Evolutionary conservation across 2,888 invertebrate species (phyloP).

Genomic region (Orchesellides sinensis): DNA sequence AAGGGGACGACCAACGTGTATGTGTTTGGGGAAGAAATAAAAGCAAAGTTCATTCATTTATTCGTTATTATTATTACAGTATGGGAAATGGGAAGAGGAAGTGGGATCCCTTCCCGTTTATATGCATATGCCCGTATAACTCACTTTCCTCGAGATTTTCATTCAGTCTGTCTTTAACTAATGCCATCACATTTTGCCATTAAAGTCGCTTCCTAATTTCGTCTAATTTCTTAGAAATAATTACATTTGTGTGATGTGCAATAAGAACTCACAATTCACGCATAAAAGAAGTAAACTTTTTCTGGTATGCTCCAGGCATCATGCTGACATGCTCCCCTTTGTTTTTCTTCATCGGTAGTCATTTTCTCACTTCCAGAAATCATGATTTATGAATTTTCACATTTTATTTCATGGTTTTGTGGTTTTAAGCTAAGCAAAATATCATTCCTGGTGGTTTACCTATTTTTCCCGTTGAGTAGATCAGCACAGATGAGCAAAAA

Average conservation of each 20-base stretch:
- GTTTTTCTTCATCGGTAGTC: neutral
- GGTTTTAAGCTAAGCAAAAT: conserved; percentile 4
- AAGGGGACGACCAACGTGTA: conserved; percentile 14
- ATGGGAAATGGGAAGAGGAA: conserved; percentile 25
- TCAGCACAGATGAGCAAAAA: neutral
- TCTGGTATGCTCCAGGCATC: conserved; percentile 4
- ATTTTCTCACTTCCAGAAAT: conserved; percentile 51
- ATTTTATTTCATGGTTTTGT: conserved; percentile 25
- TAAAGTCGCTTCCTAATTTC: conserved; percentile 46
- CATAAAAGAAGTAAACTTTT: neutral
- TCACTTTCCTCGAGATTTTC: conserved; percentile 11
- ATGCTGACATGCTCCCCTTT: conserved; percentile 7
- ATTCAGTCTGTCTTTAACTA: neutral
- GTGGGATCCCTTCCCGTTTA: neutral
- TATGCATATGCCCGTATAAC: neutral
- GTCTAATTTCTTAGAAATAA: conserved; percentile 31
- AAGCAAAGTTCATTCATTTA: conserved; percentile 47
- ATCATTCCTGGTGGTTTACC: neutral
- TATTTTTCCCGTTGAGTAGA: no score
- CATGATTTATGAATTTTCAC: conserved; percentile 56
- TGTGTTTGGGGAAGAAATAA: conserved; percentile 15
- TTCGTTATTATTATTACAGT: no score
- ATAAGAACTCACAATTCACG: neutral
- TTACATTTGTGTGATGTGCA: neutral
- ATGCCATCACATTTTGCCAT: conserved; percentile 32